Conservation (phyloP, 2,113 vertebrate genomes). For the Melanocharis versteri region DNA sequence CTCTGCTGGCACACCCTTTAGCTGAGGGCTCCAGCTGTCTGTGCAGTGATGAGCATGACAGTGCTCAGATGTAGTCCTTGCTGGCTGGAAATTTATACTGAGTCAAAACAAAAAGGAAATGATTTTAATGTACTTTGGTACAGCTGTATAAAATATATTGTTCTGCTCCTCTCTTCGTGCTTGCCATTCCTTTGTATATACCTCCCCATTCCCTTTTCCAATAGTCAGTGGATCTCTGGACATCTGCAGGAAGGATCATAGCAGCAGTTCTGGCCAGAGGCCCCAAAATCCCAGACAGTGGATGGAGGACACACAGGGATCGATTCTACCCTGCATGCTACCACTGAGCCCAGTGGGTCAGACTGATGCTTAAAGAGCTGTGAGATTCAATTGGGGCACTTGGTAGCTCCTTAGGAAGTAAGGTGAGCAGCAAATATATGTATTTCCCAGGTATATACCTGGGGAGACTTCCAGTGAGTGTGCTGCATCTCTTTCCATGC, state of each 20-base stretch:
- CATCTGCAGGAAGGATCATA: not conserved
- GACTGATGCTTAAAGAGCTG: not conserved
- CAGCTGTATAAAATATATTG: not conserved
- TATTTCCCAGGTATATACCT: not conserved
- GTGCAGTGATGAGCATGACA: not conserved
- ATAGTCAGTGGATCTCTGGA: not conserved
- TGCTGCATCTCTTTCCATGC: not conserved
- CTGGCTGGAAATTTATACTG: not conserved
- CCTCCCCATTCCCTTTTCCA: not conserved
- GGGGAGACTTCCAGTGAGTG: not conserved
- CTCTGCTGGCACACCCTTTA: not conserved
- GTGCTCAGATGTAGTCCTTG: not conserved
- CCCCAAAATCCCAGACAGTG: not conserved
- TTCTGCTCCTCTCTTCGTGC: not conserved
- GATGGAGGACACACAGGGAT: not conserved
- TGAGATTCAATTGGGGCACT: not conserved
- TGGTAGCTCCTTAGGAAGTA: not conserved
- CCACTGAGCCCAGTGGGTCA: not conserved
- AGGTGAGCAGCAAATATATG: not conserved
- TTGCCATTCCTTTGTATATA: not conserved
- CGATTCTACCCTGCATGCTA: not conserved
- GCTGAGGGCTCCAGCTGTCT: not conserved
- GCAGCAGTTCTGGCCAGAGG: not conserved
- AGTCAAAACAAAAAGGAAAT: not conserved
- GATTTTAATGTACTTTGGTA: not conserved